Evolutionary conservation across 2,797 vertebrate genomes (phyloP).

Genomic region (Valencia hispanica): DNA sequence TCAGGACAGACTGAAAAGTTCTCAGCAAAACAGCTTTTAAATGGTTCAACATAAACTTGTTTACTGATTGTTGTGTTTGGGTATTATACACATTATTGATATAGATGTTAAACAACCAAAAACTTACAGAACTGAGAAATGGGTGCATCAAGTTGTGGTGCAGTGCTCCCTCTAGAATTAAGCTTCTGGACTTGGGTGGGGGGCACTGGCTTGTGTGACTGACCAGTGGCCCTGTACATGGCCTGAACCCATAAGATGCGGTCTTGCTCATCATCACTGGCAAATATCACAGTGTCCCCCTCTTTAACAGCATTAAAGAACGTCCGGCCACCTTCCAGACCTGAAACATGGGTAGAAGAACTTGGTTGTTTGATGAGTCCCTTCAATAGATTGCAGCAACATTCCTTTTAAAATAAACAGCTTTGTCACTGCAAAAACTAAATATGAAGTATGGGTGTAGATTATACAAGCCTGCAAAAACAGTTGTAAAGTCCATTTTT

Average conservation of each 20-base stretch:
- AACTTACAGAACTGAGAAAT: constrained; percentile 99
- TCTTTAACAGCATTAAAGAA: constrained; percentile 99
- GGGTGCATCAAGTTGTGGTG: constrained; percentile 94
- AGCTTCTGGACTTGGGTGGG: constrained; percentile 99
- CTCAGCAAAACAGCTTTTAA: background rate
- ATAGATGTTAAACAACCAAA: background rate
- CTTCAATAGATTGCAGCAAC: background rate
- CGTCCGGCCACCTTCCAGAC: constrained; percentile 93
- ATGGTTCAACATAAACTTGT: background rate
- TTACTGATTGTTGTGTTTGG: background rate
- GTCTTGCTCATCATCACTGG: constrained; percentile 97
- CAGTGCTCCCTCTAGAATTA: constrained; percentile 91
- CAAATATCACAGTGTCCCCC: constrained; percentile 98
- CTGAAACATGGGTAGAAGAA: constrained; percentile 65
- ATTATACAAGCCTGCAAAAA: no score
- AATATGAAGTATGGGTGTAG: background rate
- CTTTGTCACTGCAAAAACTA: background rate
- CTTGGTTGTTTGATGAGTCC: background rate
- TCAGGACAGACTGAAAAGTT: background rate
- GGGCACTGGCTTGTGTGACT: constrained; percentile 97
- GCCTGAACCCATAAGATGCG: constrained; percentile 98
- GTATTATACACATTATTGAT: background rate
- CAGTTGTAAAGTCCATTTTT: no score
- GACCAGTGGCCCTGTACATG: constrained; percentile 97
- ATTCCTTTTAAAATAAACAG: background rate